Percentiles rank a stretch among this genome's conserved stretches.
Conservation (phyloP, 2,113 vertebrate genomes). For the Stomatorhinus ivindoensis region DNA sequence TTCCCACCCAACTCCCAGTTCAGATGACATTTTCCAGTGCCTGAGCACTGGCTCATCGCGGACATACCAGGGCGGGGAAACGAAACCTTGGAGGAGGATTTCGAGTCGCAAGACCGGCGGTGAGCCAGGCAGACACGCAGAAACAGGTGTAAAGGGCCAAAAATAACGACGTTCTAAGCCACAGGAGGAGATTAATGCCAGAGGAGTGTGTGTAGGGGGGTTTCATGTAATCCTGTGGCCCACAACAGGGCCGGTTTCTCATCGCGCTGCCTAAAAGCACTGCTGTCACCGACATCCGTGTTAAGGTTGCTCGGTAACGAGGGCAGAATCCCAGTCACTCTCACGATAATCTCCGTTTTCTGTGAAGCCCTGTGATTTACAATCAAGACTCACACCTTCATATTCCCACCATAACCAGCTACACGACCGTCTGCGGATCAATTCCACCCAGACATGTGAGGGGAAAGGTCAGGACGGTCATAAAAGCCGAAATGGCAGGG, state of each 20-base stretch:
- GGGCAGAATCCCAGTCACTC: not conserved
- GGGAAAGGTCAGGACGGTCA: not conserved
- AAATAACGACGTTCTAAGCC: not conserved
- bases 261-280: not conserved
- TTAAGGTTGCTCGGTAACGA: not conserved
- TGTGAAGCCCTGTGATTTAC: not conserved
- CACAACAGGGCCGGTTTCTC: not conserved
- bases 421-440: not conserved
- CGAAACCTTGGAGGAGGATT: not conserved
- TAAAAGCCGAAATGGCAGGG: not conserved
- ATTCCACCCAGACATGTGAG: not conserved
- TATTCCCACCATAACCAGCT: not conserved
- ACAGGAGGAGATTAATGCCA: not conserved
- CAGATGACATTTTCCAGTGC: not conserved
- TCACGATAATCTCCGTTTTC: not conserved
- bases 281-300: not conserved
- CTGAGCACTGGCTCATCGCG: not conserved
- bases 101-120: not conserved
- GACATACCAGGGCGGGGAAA: not conserved
- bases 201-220: not conserved
- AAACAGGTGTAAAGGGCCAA: not conserved
- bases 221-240: not conserved
- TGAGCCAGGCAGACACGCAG: not conserved
- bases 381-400: not conserved
- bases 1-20: not conserved